phyloP scores from a whole-genome alignment of 2,888 invertebrate species.

The Psylliodes chrysocephalus region DNA sequence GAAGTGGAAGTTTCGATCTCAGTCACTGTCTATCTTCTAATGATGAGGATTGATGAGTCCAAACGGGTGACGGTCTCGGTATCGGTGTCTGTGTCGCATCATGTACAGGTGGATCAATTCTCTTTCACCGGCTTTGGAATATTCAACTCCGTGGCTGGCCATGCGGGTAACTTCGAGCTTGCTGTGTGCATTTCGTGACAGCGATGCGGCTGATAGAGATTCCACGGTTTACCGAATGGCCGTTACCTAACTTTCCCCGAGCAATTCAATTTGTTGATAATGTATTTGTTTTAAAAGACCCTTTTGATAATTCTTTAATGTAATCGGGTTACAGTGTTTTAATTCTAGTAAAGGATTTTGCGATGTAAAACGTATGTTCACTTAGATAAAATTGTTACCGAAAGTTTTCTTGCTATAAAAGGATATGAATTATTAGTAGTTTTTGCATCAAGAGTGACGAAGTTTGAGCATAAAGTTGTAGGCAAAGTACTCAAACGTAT shows the following conservation, averaged over 20 bases:
- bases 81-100: not conserved
- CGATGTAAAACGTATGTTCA: too few relatives aligned
- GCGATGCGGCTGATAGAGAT: not conserved
- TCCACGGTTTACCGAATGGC: not conserved
- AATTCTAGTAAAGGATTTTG: too few relatives aligned
- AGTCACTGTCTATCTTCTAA: slow-evolving; percentile 24
- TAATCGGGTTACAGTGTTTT: too few relatives aligned
- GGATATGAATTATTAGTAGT: too few relatives aligned
- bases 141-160: not conserved
- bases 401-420: too few relatives aligned
- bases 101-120: slow-evolving; percentile 15
- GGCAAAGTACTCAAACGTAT: too few relatives aligned
- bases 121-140: not conserved
- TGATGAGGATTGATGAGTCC: slow-evolving; percentile 28
- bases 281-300: too few relatives aligned
- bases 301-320: too few relatives aligned
- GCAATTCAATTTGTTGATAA: not conserved
- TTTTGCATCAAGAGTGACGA: too few relatives aligned
- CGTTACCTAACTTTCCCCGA: not conserved
- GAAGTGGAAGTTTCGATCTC: slow-evolving; percentile 24
- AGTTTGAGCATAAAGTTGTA: too few relatives aligned
- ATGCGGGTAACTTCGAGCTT: not conserved
- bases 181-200: slow-evolving; percentile 11
- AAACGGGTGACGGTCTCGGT: not conserved
- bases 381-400: too few relatives aligned